Percentiles rank a stretch among this genome's conserved stretches.
phyloP scores from a whole-genome alignment of 2,888 invertebrate species.

The Cataglyphis rosenhaueri region DNA sequence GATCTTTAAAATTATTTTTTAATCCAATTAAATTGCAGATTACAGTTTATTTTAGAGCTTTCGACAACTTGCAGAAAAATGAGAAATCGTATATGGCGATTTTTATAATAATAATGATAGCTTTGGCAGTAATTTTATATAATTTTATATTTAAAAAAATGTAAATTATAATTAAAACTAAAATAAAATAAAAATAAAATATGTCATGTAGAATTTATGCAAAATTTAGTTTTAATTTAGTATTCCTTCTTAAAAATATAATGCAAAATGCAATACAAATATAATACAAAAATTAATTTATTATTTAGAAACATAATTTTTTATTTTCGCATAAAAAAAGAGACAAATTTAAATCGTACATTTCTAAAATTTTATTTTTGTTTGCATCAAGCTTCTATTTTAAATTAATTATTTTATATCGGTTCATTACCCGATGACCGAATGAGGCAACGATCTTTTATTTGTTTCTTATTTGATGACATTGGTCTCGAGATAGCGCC shows the following conservation, averaged over 20 bases:
- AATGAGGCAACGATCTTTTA: neutral
- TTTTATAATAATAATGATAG: neutral
- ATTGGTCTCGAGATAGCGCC: constrained; percentile 61
- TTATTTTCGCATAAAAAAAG: neutral
- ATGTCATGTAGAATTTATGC: neutral
- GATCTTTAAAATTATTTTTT: neutral
- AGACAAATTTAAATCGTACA: neutral
- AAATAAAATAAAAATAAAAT: neutral
- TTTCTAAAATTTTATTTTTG: neutral
- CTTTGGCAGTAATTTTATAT: neutral
- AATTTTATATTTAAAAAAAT: neutral
- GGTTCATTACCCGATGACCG: constrained; percentile 16
- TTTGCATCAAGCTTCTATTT: neutral
- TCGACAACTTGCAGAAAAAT: neutral
- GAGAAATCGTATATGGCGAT: neutral
- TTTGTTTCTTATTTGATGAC: constrained; percentile 26
- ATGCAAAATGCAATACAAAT: too few species aligned
- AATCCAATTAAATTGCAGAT: neutral
- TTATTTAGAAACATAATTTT: neutral
- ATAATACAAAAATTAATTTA: neutral
- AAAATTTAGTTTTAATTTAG: neutral
- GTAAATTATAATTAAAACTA: neutral
- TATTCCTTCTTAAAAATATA: neutral
- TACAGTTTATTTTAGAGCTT: neutral
- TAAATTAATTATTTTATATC: neutral